Conservation (phyloP, 2,888 invertebrate genomes). For the Cyclophora punctaria region DNA sequence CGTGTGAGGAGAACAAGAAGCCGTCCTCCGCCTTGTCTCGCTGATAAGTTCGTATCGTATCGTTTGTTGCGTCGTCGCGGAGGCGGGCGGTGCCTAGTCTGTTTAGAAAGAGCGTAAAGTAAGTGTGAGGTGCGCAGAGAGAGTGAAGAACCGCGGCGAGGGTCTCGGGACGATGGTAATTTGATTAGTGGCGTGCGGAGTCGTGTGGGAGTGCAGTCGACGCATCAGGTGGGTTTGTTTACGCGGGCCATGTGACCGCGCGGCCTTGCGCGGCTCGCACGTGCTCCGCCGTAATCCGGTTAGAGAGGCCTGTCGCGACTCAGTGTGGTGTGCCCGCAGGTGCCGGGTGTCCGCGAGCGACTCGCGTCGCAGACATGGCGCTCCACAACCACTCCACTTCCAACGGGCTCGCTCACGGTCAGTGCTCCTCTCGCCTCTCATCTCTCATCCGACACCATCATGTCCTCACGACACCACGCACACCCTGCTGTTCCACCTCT, state of each 20-base stretch:
- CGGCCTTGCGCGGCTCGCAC: constrained; percentile 29
- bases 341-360: not conserved
- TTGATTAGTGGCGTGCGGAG: constrained; percentile 6
- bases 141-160: constrained; percentile 1
- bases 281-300: constrained; percentile 17
- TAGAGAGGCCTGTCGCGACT: constrained; percentile 3
- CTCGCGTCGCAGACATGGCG: not conserved
- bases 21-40: too few species aligned
- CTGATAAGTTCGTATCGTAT: too few species aligned
- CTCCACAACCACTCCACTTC: not conserved
- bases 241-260: constrained; percentile 40
- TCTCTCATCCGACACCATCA: not conserved
- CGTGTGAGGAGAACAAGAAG: constrained; percentile 22
- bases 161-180: constrained; percentile 13
- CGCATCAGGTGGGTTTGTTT: constrained; percentile 48
- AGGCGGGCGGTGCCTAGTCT: constrained; percentile 3
- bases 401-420: constrained; percentile 5
- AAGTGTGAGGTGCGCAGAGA: too few species aligned
- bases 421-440: not conserved
- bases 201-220: constrained; percentile 9
- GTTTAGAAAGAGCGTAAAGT: too few species aligned
- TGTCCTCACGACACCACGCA: too few species aligned
- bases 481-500: too few species aligned
- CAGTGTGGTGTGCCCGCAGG: not conserved
- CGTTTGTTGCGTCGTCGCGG: not conserved